Conservation (phyloP, 2,113 vertebrate genomes). For the Phaethornis superciliosus region DNA sequence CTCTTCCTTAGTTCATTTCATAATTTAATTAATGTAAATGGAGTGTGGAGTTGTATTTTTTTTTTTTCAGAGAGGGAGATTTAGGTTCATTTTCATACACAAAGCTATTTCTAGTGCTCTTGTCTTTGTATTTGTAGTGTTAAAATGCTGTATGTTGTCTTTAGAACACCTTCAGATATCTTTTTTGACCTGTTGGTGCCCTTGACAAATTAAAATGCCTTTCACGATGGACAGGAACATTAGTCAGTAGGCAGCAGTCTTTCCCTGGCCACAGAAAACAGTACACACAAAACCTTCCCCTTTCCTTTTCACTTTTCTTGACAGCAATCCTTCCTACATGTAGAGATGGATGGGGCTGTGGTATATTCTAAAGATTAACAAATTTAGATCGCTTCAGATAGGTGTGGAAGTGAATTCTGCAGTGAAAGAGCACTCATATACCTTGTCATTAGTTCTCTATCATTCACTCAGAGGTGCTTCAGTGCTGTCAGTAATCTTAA, state of each 20-base stretch:
- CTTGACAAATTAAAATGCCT: constrained; percentile 67
- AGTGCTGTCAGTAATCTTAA: constrained; percentile 56
- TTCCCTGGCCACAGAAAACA: background rate
- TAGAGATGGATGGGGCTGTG: constrained; percentile 4
- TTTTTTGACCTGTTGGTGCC: constrained; percentile 57
- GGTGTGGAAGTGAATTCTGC: constrained; percentile 29
- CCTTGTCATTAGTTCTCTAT: constrained; percentile 42
- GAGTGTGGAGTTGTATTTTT: background rate
- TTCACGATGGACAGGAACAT: constrained; percentile 38
- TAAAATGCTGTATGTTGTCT: constrained; percentile 10
- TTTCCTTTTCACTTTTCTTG: constrained; percentile 9
- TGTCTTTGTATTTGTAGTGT: background rate
- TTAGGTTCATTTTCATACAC: background rate
- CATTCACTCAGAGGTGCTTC: constrained; percentile 36
- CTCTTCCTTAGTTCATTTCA: background rate
- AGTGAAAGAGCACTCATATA: constrained; percentile 11
- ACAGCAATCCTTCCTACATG: background rate
- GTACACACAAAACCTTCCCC: background rate
- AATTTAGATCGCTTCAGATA: constrained; percentile 46
- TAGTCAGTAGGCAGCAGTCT: constrained; percentile 10
- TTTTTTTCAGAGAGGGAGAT: fast-evolving
- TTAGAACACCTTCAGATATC: constrained; percentile 54
- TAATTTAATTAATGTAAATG: background rate
- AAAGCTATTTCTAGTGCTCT: background rate
- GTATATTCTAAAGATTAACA: constrained; percentile 41